These are phyloP conservation scores for Helostoma temminkii DNA, from an alignment of 2,797 vertebrate species.

Conservation along the genomic window DNA sequence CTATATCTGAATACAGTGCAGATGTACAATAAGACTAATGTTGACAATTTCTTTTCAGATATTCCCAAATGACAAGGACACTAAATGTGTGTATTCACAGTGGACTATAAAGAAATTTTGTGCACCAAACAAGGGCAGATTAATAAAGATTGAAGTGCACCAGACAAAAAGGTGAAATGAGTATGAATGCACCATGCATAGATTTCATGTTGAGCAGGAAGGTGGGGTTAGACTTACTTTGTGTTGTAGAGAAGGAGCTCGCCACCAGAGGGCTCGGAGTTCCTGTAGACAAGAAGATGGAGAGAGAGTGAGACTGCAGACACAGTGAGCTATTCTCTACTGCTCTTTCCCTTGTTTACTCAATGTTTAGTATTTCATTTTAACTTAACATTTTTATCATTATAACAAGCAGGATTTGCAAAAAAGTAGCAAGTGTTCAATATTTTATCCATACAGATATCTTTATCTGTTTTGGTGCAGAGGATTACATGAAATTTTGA, in stretches of 20 bases:
- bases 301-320: constrained; percentile 34
- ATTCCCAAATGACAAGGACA: no score
- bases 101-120: constrained; percentile 17
- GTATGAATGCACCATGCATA: constrained; percentile 34
- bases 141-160: constrained; percentile 29
- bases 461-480: neutral
- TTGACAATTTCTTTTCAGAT: constrained; percentile 18
- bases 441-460: neutral
- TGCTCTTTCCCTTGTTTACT: constrained; percentile 29
- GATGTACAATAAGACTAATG: constrained; percentile 16
- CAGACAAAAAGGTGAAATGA: constrained; percentile 48
- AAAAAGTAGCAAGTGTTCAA: neutral
- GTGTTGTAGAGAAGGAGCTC: constrained; percentile 88
- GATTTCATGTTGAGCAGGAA: constrained; percentile 42
- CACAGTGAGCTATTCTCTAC: constrained; percentile 3
- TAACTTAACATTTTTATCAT: neutral
- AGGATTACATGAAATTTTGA: neutral
- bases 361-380: constrained; percentile 12
- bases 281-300: constrained; percentile 85
- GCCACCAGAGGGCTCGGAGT: constrained; percentile 91
- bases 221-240: constrained; percentile 86
- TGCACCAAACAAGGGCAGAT: constrained; percentile 35
- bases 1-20: constrained; percentile 18
- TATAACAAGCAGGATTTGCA: neutral
- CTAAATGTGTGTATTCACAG: constrained; percentile 29